phyloP scores from a whole-genome alignment of 2,113 vertebrate genomes.

The Syrmaticus mikado region DNA sequence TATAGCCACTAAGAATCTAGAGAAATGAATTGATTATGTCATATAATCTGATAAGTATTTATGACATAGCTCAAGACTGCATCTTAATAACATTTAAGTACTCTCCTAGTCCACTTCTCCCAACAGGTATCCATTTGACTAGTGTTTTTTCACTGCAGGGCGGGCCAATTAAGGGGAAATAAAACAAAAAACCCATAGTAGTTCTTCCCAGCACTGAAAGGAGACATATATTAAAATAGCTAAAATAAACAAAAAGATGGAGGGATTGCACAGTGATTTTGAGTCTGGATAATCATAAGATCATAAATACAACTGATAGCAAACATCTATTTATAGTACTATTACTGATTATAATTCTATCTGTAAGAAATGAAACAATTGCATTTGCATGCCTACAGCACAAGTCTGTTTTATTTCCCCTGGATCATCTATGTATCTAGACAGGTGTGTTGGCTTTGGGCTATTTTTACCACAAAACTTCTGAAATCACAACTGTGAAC shows the following conservation, averaged over 20 bases:
- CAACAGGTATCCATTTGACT: not conserved
- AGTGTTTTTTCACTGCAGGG: not conserved
- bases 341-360: not conserved
- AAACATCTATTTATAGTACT: not conserved
- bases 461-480: conserved; percentile 47
- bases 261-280: not conserved
- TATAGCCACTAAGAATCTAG: not conserved
- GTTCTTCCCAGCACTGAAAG: not conserved
- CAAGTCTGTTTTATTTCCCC: not conserved
- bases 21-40: not conserved
- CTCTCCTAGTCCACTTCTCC: not conserved
- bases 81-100: not conserved
- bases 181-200: accelerated
- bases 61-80: not conserved
- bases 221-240: not conserved
- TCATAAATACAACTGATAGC: not conserved
- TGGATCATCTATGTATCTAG: conserved; percentile 16
- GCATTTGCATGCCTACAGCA: conserved; percentile 28
- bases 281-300: not conserved
- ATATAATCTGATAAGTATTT: not conserved
- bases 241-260: not conserved
- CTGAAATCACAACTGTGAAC: conserved; percentile 54
- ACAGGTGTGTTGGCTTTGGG: conserved; percentile 54
- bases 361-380: conserved; percentile 10
- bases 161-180: not conserved